Evolutionary conservation across 2,113 vertebrate genomes (phyloP).

Genomic region (Fregetta grallaria): DNA sequence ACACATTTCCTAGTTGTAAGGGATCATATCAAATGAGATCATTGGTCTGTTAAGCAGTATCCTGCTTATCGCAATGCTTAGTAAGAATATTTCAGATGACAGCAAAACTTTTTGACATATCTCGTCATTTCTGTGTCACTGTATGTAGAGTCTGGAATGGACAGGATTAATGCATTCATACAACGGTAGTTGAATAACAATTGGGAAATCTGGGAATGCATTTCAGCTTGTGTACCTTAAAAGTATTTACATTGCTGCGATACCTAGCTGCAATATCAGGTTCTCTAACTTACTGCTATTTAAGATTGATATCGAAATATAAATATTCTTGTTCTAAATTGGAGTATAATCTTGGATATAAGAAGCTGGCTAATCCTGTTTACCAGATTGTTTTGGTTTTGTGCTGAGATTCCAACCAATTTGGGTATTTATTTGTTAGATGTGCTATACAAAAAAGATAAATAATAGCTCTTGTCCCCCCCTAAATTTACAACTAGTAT

Average conservation of each 20-base stretch:
- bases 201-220: neutral
- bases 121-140: neutral
- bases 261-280: neutral
- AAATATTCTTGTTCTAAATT: neutral
- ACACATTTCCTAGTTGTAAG: neutral
- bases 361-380: neutral
- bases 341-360: neutral
- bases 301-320: neutral
- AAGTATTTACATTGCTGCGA: neutral
- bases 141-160: neutral
- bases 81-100: neutral
- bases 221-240: neutral
- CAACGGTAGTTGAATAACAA: neutral
- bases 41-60: neutral
- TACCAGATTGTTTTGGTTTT: neutral
- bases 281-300: neutral
- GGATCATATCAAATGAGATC: neutral
- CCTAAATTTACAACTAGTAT: neutral
- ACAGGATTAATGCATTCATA: neutral
- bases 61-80: neutral
- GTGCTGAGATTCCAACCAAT: neutral
- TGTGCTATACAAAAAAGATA: neutral
- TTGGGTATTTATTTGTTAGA: neutral
- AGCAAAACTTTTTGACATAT: neutral
- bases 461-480: neutral